Conservation (phyloP, 2,888 invertebrate species). For the Autographa pulchrina region DNA sequence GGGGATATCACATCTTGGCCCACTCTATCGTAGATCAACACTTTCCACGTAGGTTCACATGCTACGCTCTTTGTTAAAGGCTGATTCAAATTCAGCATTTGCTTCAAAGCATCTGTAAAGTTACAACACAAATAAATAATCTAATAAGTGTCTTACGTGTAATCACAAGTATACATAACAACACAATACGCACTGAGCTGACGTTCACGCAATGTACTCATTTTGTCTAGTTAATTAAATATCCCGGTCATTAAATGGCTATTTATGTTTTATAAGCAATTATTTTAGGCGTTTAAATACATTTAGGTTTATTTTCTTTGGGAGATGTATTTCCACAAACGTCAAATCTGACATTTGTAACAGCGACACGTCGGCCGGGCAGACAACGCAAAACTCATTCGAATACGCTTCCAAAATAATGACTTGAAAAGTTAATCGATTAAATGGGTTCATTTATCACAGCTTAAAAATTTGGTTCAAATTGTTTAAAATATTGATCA, state of each 20-base stretch:
- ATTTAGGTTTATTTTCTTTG: constrained; percentile 40
- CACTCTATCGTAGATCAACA: constrained; percentile 97
- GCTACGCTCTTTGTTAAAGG: constrained; percentile 93
- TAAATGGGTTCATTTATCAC: too few species aligned
- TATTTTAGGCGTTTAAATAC: constrained; percentile 37
- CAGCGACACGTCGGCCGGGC: constrained; percentile 54
- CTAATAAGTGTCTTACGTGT: constrained; percentile 46
- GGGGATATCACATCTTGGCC: constrained; percentile 99
- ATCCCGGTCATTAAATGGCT: constrained; percentile 44
- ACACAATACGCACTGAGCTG: constrained; percentile 68
- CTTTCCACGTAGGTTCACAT: constrained; percentile 98
- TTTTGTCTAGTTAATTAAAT: constrained; percentile 42
- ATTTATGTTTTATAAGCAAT: constrained; percentile 29
- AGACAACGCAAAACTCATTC: constrained; percentile 37
- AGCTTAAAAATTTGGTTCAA: too few species aligned
- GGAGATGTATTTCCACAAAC: constrained; percentile 43
- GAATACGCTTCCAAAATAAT: constrained; percentile 1
- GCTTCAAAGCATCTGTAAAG: constrained; percentile 95
- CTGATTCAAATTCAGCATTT: constrained; percentile 98
- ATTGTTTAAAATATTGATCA: too few species aligned
- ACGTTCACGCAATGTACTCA: constrained; percentile 68
- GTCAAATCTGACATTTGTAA: constrained; percentile 56
- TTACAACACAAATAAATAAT: constrained; percentile 47
- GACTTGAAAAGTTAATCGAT: neutral
- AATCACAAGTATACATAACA: constrained; percentile 30